Evolutionary conservation across 2,113 vertebrate genomes (phyloP).

Genomic region (Toxotes chatareus): DNA sequence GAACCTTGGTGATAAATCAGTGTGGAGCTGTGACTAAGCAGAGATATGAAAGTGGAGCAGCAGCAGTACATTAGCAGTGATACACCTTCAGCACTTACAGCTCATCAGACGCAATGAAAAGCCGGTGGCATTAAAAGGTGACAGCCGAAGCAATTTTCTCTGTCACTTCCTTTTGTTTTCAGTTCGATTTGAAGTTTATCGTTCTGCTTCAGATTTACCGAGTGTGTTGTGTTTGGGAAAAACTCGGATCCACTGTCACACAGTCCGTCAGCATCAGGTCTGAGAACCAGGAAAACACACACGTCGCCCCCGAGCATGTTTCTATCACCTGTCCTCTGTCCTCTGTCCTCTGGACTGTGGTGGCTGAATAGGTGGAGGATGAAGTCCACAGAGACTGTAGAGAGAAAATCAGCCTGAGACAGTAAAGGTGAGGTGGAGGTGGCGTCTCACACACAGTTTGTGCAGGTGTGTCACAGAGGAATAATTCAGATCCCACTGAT

Average conservation of each 20-base stretch:
- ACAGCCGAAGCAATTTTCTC: background rate
- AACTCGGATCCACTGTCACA: rapidly evolving
- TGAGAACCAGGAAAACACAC: background rate
- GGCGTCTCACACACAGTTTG: background rate
- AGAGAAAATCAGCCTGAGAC: no score
- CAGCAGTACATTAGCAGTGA: background rate
- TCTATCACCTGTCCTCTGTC: no score
- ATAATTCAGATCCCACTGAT: no score
- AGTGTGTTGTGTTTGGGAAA: background rate
- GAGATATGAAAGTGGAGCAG: background rate
- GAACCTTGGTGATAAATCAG: background rate
- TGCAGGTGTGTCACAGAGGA: background rate
- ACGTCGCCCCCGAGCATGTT: no score
- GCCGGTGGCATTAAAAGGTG: background rate
- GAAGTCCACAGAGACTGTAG: no score
- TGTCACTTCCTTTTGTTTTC: constrained; percentile 4
- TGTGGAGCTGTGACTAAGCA: background rate
- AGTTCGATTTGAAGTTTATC: background rate
- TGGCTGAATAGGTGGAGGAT: no score
- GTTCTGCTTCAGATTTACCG: background rate
- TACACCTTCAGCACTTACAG: background rate
- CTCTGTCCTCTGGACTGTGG: no score
- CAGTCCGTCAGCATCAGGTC: background rate
- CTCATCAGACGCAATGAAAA: background rate
- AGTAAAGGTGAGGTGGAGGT: no score